phyloP scores from a whole-genome alignment of 1,140 invertebrate species.

The Hirudo medicinalis region DNA sequence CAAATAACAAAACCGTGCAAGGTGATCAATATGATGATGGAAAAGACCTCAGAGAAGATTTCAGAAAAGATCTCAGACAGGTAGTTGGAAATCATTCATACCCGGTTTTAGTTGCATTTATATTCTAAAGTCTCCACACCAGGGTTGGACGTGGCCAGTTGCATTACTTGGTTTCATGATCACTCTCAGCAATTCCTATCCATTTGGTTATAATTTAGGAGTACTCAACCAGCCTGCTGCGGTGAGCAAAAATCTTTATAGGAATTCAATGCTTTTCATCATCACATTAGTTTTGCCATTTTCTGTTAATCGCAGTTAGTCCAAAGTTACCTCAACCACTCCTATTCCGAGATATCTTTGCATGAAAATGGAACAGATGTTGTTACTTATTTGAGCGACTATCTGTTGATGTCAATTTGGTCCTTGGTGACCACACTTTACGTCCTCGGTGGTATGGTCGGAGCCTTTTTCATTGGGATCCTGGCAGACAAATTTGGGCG shows the following conservation, averaged over 20 bases:
- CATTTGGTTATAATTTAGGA: slow-evolving; percentile 85
- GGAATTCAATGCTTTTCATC: not conserved
- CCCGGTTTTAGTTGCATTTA: too few species aligned
- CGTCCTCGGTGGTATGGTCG: slow-evolving; percentile 79
- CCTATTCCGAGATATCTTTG: not conserved
- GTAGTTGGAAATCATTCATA: too few species aligned
- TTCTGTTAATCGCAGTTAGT: not conserved
- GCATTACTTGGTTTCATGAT: slow-evolving; percentile 8
- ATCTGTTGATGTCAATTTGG: slow-evolving; percentile 30
- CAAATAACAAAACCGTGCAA: too few species aligned
- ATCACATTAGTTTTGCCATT: not conserved
- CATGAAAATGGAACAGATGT: not conserved
- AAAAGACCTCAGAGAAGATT: too few species aligned
- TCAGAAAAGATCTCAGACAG: too few species aligned
- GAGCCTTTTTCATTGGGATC: slow-evolving; percentile 61
- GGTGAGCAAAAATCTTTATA: slow-evolving; percentile 41
- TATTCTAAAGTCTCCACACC: too few species aligned
- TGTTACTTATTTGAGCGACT: not conserved
- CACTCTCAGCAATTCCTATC: slow-evolving; percentile 68
- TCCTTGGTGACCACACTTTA: slow-evolving; percentile 67
- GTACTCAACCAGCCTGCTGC: slow-evolving; percentile 78
- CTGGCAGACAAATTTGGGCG: slow-evolving; percentile 63
- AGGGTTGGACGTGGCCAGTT: slow-evolving; percentile 1
- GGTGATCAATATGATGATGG: too few species aligned
- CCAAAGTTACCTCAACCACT: not conserved